A percentile compares a stretch with the other conserved stretches of the same genome.
These are phyloP conservation scores for Ceramica pisi DNA, from an alignment of 2,888 invertebrate genomes.

Conservation along the genomic window DNA sequence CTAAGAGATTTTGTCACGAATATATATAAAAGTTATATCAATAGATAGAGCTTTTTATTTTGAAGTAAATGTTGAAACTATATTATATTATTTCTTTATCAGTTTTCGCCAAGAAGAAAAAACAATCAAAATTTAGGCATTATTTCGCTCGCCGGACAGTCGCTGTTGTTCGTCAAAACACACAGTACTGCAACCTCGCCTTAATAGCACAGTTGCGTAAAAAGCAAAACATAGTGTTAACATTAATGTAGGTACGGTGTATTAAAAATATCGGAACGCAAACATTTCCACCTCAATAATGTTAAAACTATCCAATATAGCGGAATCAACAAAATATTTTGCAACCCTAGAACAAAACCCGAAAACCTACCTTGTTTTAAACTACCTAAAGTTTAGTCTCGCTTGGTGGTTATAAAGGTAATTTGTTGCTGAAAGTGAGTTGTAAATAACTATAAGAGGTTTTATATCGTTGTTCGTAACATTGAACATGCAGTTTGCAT, in stretches of 20 bases:
- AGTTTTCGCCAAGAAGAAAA: no score
- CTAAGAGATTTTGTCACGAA: no score
- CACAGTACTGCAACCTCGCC: no score
- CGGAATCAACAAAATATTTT: conserved; percentile 54
- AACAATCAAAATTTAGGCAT: no score
- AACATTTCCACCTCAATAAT: conserved; percentile 39
- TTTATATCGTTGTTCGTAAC: conserved; percentile 40
- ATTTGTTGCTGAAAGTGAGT: conserved; percentile 71
- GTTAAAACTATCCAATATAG: conserved; percentile 44
- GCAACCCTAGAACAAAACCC: conserved; percentile 16
- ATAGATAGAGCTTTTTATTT: no score
- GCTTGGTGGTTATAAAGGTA: conserved; percentile 52
- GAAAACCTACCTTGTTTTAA: conserved; percentile 24
- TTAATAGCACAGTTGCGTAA: background rate
- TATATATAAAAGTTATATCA: no score
- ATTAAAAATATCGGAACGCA: conserved; percentile 35
- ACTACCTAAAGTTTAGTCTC: conserved; percentile 26
- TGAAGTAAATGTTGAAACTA: no score
- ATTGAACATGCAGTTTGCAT: conserved; percentile 52
- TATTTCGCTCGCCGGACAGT: no score
- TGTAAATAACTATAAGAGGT: conserved; percentile 71
- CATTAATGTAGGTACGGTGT: background rate
- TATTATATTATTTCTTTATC: no score
- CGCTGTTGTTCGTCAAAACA: no score
- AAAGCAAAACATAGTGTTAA: background rate